Conservation (phyloP, 1,140 invertebrate species). For the Holotrichia oblita region DNA sequence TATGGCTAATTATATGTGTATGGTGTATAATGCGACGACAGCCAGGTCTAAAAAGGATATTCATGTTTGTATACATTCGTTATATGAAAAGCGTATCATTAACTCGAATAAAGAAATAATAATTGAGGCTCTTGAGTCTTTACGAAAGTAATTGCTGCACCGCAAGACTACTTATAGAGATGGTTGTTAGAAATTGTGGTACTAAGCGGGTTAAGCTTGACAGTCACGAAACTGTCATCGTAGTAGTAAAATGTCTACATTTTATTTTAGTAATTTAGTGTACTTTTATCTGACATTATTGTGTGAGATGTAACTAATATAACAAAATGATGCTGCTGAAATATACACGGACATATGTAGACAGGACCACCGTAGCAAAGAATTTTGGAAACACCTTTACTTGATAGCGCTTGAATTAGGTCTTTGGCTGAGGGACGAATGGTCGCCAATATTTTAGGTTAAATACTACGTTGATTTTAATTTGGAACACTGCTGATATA, state of each 20-base stretch:
- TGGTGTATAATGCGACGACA: neutral
- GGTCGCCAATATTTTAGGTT: too few relatives aligned
- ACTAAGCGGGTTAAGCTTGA: neutral
- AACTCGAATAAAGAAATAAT: neutral
- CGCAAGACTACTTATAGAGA: too few relatives aligned
- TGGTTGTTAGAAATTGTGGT: neutral
- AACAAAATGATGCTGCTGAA: too few relatives aligned
- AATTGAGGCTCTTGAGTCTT: neutral
- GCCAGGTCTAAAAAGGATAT: neutral
- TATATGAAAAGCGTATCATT: constrained; percentile 13
- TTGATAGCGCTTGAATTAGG: too few relatives aligned
- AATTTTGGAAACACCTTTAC: too few relatives aligned
- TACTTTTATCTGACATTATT: too few relatives aligned
- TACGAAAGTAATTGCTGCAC: neutral
- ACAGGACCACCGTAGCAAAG: too few relatives aligned
- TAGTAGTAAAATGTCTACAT: neutral
- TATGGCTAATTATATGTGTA: constrained; percentile 17
- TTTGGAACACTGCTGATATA: too few relatives aligned
- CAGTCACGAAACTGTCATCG: neutral
- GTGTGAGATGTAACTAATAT: too few relatives aligned
- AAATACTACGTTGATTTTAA: too few relatives aligned
- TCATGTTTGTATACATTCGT: constrained; percentile 13
- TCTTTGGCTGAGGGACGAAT: too few relatives aligned
- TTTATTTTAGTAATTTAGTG: neutral
- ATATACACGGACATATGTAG: too few relatives aligned